phyloP scores from a whole-genome alignment of 2,797 vertebrate species.

The Pipistrellus pipistrellus region DNA sequence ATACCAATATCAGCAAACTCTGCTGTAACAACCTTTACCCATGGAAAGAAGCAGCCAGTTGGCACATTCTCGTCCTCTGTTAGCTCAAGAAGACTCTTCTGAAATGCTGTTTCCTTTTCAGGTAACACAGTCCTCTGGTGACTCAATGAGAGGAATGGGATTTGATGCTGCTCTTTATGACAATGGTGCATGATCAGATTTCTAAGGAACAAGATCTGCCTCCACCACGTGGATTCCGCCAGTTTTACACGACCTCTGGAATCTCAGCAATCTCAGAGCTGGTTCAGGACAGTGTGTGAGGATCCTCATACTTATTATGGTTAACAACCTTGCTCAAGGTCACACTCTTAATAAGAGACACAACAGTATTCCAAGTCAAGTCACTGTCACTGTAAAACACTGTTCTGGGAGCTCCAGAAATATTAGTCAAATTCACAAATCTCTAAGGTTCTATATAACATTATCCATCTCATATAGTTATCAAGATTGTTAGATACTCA shows the following conservation, averaged over 20 bases:
- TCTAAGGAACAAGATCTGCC: neutral
- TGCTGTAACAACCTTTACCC: neutral
- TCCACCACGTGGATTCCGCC: neutral
- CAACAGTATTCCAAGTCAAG: neutral
- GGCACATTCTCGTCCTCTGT: neutral
- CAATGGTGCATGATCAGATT: neutral
- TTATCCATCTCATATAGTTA: neutral
- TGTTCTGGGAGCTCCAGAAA: neutral
- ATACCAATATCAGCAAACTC: neutral
- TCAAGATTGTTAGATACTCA: neutral
- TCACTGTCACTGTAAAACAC: neutral
- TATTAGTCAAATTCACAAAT: neutral
- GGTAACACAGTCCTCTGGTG: neutral
- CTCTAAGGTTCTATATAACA: neutral
- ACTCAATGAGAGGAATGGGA: neutral
- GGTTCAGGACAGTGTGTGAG: neutral
- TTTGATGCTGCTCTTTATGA: neutral
- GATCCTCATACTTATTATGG: neutral
- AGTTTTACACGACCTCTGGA: neutral
- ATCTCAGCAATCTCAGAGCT: neutral
- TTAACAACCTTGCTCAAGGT: constrained; percentile 15
- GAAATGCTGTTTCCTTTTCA: neutral
- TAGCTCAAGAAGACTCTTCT: neutral
- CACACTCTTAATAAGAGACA: neutral
- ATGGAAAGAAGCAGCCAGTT: neutral